Conservation (phyloP, 2,888 invertebrate species). For the Acanthopleura granulata region DNA sequence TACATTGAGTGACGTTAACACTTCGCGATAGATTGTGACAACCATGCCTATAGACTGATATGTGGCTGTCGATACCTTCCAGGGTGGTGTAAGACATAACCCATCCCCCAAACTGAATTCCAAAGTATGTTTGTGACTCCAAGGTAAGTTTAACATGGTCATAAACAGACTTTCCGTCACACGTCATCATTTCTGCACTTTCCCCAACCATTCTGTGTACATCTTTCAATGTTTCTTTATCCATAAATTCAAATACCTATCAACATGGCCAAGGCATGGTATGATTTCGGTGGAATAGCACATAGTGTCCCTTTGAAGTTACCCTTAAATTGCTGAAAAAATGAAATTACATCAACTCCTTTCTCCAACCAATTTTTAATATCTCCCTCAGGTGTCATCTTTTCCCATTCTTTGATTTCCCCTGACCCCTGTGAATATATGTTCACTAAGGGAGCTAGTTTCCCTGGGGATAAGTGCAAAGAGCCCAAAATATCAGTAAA, state of each 20-base stretch:
- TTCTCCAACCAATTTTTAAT: conserved; percentile 21
- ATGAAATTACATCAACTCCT: conserved; percentile 24
- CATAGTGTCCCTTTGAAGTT: conserved; percentile 26
- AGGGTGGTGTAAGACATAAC: conserved; percentile 20
- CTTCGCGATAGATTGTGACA: conserved; percentile 15
- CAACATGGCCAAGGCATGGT: conserved; percentile 28
- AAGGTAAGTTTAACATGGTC: conserved; percentile 25
- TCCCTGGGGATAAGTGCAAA: background rate
- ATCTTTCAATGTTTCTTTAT: conserved; percentile 22
- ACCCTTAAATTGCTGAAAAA: conserved; percentile 28
- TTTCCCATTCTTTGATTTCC: background rate
- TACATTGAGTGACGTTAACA: conserved; percentile 22
- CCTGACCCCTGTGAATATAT: background rate
- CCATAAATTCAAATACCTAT: conserved; percentile 23
- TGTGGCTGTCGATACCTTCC: conserved; percentile 26
- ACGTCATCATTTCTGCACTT: conserved; percentile 17
- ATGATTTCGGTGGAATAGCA: background rate
- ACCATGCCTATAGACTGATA: conserved; percentile 26
- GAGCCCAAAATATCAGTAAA: background rate
- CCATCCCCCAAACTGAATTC: conserved; percentile 26
- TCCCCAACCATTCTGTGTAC: conserved; percentile 24
- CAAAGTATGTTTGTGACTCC: conserved; percentile 24
- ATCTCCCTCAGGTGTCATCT: background rate
- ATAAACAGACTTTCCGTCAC: conserved; percentile 25
- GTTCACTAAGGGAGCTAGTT: background rate